These are phyloP conservation scores for Pantelozetes paolii DNA, from an alignment of 2,888 invertebrate genomes.

Conservation along the genomic window DNA sequence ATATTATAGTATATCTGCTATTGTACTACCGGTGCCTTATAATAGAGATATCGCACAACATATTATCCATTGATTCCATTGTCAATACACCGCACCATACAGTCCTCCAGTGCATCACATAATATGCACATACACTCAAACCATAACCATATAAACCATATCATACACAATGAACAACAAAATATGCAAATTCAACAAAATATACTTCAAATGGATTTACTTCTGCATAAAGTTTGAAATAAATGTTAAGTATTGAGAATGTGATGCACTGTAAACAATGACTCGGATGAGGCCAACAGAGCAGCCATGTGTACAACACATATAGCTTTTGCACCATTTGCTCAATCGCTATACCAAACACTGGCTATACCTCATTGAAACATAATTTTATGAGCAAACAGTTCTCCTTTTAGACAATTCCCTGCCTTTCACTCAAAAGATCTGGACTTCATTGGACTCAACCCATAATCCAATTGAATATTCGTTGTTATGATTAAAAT, in stretches of 20 bases:
- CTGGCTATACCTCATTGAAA: neutral
- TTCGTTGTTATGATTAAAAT: neutral
- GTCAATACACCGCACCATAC: neutral
- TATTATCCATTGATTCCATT: constrained; percentile 8
- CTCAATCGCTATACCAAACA: constrained; percentile 17
- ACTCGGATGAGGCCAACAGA: neutral
- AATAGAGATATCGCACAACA: constrained; percentile 33
- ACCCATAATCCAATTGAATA: constrained; percentile 26
- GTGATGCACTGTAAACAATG: constrained; percentile 23
- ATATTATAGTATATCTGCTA: constrained; percentile 23
- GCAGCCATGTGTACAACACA: neutral
- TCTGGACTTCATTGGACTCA: neutral
- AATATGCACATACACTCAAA: neutral
- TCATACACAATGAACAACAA: constrained; percentile 10
- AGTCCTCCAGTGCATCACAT: neutral
- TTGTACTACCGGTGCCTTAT: neutral
- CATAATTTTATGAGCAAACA: constrained; percentile 35
- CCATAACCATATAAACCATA: constrained; percentile 20
- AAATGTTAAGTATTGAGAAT: neutral
- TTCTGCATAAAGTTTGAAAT: constrained; percentile 22
- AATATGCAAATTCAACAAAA: constrained; percentile 12
- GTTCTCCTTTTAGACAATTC: constrained; percentile 16
- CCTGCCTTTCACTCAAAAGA: neutral
- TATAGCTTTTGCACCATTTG: neutral
- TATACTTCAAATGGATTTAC: constrained; percentile 6